Evolutionary conservation across 2,888 invertebrate species (phyloP), one percentile per base, ranked within the genome.

Genomic region (Blastobasis adustella): DNA sequence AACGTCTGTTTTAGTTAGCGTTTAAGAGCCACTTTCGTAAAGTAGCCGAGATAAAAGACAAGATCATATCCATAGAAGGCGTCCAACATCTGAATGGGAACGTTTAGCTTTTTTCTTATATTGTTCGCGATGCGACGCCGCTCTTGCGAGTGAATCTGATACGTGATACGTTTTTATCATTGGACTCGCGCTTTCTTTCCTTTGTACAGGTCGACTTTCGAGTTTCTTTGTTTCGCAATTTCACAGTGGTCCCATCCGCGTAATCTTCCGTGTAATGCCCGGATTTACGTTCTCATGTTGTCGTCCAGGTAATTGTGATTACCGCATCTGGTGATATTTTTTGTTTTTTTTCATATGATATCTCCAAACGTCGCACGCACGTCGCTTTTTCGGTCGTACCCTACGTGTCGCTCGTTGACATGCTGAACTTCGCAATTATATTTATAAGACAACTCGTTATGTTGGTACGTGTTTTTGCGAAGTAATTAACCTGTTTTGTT

Each of bases 211-310:
- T 57, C 65, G 70, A 76, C 81, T 86, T 85, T 86, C 83, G 70
- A 81, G 77, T 66, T 63, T 73, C 71, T 75, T 79, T 78, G 81
- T 87, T 78, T 82, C 82, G 80, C 82, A 81, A 85, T 80, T 78
- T 72, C 68, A 65, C 73, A 69, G 67, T 71, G 69, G 68, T 71
- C 71, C 71, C 61, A 61, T 59, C 59, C 59, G 75, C 77, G 79
- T 82, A 83, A 82, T 79, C 69, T 75, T 66, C 66, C 74, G 66
- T 80, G 71, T 78, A 73, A 79, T 79, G 69, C 62, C 67, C 65
- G 66, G 64, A 63, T 72, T 65, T 72, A 60, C 67, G 71, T 65
- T 77, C 74, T 71, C 77, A 75, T 83, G 80, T 23, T 23, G 23
- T 79, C 76, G 75, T 71, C 54, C 55, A 39, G 57, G 71, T 77